These are phyloP conservation scores for Psococerastis gibbosa DNA, from an alignment of 2,888 invertebrate species.

Conservation along the genomic window DNA sequence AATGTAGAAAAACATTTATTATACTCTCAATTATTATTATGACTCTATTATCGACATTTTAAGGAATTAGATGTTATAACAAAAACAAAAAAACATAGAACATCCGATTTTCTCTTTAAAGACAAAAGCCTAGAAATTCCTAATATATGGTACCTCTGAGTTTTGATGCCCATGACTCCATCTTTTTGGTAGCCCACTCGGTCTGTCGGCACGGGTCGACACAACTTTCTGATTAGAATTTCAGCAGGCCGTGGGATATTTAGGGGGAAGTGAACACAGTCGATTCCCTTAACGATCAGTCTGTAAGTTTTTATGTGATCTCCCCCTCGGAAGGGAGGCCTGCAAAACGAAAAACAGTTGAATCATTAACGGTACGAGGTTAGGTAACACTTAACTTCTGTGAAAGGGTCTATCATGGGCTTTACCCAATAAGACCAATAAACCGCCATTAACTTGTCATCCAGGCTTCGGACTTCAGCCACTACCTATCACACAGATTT, in stretches of 20 bases:
- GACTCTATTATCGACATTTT: background rate
- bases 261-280: slow-evolving; percentile 65
- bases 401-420: too few species aligned
- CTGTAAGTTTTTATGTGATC: slow-evolving; percentile 92
- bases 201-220: slow-evolving; percentile 70
- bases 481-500: too few species aligned
- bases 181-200: slow-evolving; percentile 74
- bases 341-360: too few species aligned
- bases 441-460: too few species aligned
- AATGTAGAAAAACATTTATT: too few species aligned
- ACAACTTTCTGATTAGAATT: slow-evolving; percentile 64
- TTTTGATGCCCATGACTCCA: slow-evolving; percentile 69
- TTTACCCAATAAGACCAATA: too few species aligned
- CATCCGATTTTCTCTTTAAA: slow-evolving; percentile 3
- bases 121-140: too few species aligned
- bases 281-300: slow-evolving; percentile 78
- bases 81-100: slow-evolving; percentile 7
- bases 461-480: too few species aligned
- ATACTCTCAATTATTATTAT: too few species aligned
- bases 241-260: slow-evolving; percentile 61
- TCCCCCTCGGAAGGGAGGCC: slow-evolving; percentile 74
- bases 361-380: too few species aligned
- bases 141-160: slow-evolving; percentile 69
- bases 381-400: too few species aligned
- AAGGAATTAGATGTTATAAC: slow-evolving; percentile 1